Evolutionary conservation across 2,888 invertebrate genomes (phyloP), one percentile per base, ranked within the genome.

Genomic region (Oxyteleia sp.): DNA sequence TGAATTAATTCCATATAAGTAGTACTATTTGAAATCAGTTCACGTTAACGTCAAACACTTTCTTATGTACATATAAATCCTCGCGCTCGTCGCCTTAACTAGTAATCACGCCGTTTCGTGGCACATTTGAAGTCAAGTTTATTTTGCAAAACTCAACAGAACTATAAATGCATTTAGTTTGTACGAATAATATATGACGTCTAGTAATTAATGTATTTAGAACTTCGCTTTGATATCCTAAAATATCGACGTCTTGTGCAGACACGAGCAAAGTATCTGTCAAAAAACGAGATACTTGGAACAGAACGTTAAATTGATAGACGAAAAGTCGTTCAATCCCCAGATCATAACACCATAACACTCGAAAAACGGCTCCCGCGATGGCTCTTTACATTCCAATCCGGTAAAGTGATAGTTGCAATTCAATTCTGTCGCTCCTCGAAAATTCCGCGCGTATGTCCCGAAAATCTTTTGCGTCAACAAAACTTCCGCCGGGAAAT

Each of bases 371-470:
- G n/a, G n/a, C n/a, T n/a, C n/a, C n/a, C n/a, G n/a, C n/a, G n/a
- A n/a, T n/a, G n/a, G n/a, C n/a, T n/a, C n/a, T 45, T 45, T 16
- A 45, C 45, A 45, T 45, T 16, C 45, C 45, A 16, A 16, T 45
- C 2, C 16, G 10, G 45, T 8, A 45, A 45, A 16, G 45, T 45
- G 45, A 45, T 16, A 16, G 45, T 18, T 45, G 45, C 10, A 45
- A 16, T 45, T 45, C 45, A 45, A 45, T 45, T 45, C 18, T 45
- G 3, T 1, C 18, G 10, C 45, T 16, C 8, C 18, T 45, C 18
- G 45, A 45, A 8, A 49, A 49, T 26, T n/a, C 11, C 8, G 23
- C n/a, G 13, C 55, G 35, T 35, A 35, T 35, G 55, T 18, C 13
- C 8, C 20, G 8, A 5, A 20, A 57, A 41, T 38, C 57, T 13